Conservation (phyloP, 2,888 invertebrate species). For the Lydus trimaculatus region DNA sequence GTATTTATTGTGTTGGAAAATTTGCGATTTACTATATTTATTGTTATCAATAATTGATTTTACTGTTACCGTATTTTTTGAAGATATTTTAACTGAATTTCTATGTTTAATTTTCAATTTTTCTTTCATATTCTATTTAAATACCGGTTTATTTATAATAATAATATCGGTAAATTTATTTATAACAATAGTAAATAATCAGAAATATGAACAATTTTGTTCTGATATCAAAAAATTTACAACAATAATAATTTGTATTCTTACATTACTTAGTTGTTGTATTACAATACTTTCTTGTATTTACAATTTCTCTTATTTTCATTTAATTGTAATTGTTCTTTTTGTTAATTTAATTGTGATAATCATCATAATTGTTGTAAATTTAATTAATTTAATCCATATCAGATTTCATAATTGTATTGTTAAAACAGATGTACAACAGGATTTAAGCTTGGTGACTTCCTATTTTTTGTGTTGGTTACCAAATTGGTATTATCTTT, state of each 20-base stretch:
- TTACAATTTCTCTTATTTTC: slow-evolving; percentile 12
- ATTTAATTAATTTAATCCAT: slow-evolving; percentile 22
- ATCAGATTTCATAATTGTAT: slow-evolving; percentile 16
- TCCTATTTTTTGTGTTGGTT: slow-evolving; percentile 33
- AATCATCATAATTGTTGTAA: slow-evolving; percentile 16
- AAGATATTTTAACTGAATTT: background rate
- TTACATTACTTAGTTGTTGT: slow-evolving; percentile 14
- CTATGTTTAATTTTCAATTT: background rate
- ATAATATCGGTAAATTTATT: background rate
- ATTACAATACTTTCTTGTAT: slow-evolving; percentile 15
- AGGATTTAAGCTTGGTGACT: slow-evolving; percentile 27
- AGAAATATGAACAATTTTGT: background rate
- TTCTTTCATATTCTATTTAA: background rate
- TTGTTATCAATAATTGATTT: background rate
- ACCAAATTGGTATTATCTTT: slow-evolving; percentile 16
- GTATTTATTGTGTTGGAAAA: background rate
- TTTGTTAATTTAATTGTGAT: slow-evolving; percentile 22
- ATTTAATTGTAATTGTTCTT: slow-evolving; percentile 11
- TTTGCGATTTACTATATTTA: background rate
- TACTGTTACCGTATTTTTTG: background rate
- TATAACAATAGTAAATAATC: background rate
- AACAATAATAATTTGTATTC: slow-evolving; percentile 16
- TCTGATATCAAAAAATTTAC: background rate
- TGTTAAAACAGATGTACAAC: slow-evolving; percentile 12
- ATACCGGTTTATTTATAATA: background rate